A percentile compares a stretch with the other conserved stretches of the same genome.
Conservation (phyloP, 2,888 invertebrate genomes). For the Octonoba sinensis region DNA sequence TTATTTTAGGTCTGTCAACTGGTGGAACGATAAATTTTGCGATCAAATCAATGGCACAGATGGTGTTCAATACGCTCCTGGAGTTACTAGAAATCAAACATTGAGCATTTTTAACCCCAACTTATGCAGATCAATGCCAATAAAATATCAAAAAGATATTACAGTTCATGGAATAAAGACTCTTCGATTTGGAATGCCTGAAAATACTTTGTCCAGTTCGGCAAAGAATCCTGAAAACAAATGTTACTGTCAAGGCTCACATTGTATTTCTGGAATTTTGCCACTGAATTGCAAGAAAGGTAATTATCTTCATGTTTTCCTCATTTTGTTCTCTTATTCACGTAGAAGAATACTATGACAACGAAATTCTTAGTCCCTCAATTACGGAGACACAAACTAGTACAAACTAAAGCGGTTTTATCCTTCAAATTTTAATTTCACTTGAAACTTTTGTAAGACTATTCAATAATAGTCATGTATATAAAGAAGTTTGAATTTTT, state of each 20-base stretch:
- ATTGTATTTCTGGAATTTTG: constrained; percentile 50
- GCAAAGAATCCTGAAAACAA: constrained; percentile 80
- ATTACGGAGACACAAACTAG: too few species aligned
- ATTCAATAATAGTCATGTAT: too few species aligned
- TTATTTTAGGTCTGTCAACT: constrained; percentile 74
- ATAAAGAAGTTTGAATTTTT: too few species aligned
- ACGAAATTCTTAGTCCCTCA: too few species aligned
- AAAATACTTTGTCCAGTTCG: constrained; percentile 84
- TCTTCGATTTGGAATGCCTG: constrained; percentile 80
- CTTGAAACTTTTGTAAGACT: too few species aligned
- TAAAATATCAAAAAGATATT: constrained; percentile 75
- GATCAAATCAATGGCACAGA: constrained; percentile 88
- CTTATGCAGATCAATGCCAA: constrained; percentile 78
- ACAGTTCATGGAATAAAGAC: constrained; percentile 77
- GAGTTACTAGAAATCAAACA: constrained; percentile 82
- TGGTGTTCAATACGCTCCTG: constrained; percentile 91
- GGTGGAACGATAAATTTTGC: constrained; percentile 84
- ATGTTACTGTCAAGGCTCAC: constrained; percentile 83
- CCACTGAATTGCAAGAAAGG: constrained; percentile 59
- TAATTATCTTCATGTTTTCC: too few species aligned
- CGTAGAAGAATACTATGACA: too few species aligned
- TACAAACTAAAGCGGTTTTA: too few species aligned
- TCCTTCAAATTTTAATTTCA: too few species aligned
- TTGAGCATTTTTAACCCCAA: constrained; percentile 89
- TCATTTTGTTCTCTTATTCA: too few species aligned